Percentiles rank a stretch among this genome's conserved stretches.
Conservation (phyloP, 1,140 invertebrate genomes). For the Caenorhabditis tropicalis region DNA sequence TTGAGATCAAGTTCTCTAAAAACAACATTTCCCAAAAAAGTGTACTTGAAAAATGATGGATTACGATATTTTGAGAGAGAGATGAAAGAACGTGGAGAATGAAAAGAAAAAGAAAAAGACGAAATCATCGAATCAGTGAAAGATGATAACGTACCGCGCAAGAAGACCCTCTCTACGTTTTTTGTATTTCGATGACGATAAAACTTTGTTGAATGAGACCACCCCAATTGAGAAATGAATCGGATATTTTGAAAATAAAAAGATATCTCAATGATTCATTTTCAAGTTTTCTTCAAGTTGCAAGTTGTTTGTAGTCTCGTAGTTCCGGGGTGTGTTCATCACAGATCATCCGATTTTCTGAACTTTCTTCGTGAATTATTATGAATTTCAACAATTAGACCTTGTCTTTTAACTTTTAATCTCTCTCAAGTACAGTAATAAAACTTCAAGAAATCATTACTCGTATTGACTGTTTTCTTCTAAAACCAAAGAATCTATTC, state of each 20-base stretch:
- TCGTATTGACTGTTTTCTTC: no score
- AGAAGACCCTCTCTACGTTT: not conserved
- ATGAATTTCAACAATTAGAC: no score
- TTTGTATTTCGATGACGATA: not conserved
- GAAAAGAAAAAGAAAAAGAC: not conserved
- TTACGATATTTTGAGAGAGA: not conserved
- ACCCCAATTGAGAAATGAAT: not conserved
- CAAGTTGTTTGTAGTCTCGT: not conserved
- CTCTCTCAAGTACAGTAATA: no score
- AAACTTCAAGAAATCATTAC: no score
- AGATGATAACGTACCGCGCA: slow-evolving; percentile 2
- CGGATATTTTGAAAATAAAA: not conserved
- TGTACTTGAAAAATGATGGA: slow-evolving; percentile 1
- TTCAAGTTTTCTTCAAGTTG: not conserved
- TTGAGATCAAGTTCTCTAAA: not conserved
- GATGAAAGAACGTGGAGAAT: not conserved
- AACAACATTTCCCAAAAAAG: not conserved
- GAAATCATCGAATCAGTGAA: not conserved
- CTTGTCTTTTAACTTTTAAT: no score
- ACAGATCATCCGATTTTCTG: no score
- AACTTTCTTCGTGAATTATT: no score
- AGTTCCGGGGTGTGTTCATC: not conserved
- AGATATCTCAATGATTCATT: not conserved
- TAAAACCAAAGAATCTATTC: no score
- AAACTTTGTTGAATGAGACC: not conserved